phyloP scores from a whole-genome alignment of 2,797 vertebrate genomes.

The Gymnoscopelus braueri region DNA sequence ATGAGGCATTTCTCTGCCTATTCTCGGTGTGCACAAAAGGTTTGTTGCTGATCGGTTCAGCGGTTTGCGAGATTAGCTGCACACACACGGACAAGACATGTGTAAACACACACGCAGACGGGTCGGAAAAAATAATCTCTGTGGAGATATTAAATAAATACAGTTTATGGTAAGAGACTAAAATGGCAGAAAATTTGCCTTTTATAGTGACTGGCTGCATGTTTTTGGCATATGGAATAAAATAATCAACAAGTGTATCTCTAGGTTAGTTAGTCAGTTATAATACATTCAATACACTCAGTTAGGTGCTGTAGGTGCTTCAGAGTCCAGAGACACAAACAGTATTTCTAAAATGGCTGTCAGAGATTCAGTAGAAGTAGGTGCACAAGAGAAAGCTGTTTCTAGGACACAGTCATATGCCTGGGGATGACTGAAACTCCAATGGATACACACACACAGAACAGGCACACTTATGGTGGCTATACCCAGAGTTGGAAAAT shows the following conservation, averaged over 20 bases:
- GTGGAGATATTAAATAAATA: no score
- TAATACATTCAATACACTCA: conserved; percentile 52
- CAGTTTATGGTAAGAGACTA: no score
- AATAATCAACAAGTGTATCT: no score
- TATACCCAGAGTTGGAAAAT: conserved; percentile 28
- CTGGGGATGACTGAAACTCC: conserved; percentile 56
- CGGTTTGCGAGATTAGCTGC: no score
- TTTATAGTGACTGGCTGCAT: neutral
- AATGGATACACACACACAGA: conserved; percentile 40
- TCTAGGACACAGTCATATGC: conserved; percentile 65
- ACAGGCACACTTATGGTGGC: conserved; percentile 35
- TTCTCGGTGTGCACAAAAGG: no score
- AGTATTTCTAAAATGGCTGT: conserved; percentile 61
- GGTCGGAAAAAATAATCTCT: no score
- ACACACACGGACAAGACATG: no score
- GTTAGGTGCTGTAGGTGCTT: conserved; percentile 55
- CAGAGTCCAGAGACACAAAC: conserved; percentile 66
- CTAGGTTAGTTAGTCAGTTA: conserved; percentile 44
- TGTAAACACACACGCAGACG: no score
- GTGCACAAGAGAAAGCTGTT: conserved; percentile 53
- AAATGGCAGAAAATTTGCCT: no score
- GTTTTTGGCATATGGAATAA: conserved; percentile 22
- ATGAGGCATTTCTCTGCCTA: no score
- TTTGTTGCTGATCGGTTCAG: no score
- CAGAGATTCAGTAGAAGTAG: conserved; percentile 48